Evolutionary conservation across 2,888 invertebrate genomes (phyloP).

Genomic region (Piscicola geometra): DNA sequence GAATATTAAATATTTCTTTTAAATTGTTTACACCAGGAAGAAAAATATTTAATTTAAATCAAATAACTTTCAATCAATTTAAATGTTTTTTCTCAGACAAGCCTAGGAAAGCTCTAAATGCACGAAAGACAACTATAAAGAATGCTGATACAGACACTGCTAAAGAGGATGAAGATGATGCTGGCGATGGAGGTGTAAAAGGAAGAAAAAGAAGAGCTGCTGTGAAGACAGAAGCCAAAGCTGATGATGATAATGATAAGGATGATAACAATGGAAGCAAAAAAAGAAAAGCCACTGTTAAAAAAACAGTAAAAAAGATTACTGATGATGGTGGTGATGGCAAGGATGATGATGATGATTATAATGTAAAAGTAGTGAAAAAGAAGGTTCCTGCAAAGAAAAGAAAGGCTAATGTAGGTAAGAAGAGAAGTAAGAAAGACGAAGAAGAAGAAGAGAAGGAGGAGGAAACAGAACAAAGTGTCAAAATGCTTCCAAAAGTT

Average conservation of each 20-base stretch:
- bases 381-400: too few species aligned
- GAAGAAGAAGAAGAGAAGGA: background rate
- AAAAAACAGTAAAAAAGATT: background rate
- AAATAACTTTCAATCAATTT: too few species aligned
- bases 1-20: too few species aligned
- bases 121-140: too few species aligned
- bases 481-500: background rate
- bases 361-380: too few species aligned
- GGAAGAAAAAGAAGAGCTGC: background rate
- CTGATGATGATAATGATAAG: background rate
- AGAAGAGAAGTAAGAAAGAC: background rate
- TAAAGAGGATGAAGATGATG: background rate
- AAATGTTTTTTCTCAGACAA: too few species aligned
- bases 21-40: too few species aligned
- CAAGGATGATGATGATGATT: too few species aligned
- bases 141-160: background rate
- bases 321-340: background rate
- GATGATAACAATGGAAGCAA: background rate
- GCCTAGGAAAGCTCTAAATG: too few species aligned
- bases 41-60: too few species aligned
- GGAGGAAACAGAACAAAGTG: background rate
- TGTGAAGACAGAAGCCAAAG: background rate
- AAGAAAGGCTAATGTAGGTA: background rate
- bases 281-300: background rate
- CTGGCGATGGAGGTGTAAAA: background rate